Conservation (phyloP, 2,888 invertebrate genomes). For the Calameuta filiformis region DNA sequence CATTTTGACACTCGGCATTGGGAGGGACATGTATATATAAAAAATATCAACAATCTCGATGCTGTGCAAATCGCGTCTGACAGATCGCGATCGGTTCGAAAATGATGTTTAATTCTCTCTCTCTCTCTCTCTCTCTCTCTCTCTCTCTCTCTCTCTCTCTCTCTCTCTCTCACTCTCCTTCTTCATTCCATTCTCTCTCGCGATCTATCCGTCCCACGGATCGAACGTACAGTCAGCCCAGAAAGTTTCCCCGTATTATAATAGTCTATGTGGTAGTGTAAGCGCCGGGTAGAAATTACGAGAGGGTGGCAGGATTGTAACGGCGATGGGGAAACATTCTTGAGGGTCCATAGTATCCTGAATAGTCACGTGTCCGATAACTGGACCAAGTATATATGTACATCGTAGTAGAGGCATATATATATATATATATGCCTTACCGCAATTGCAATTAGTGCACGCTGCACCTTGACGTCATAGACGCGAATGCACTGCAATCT, state of each 20-base stretch:
- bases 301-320: neutral
- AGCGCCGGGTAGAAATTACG: neutral
- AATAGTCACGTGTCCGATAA: neutral
- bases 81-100: slow-evolving; percentile 18
- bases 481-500: slow-evolving; percentile 5
- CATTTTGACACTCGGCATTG: neutral
- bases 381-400: neutral
- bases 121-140: slow-evolving; percentile 14
- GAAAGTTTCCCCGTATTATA: neutral
- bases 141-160: slow-evolving; percentile 13
- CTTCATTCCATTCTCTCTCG: neutral
- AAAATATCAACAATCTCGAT: slow-evolving; percentile 58
- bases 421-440: neutral
- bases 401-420: slow-evolving; percentile 21
- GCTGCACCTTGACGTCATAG: neutral
- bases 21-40: slow-evolving; percentile 36
- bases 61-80: slow-evolving; percentile 35
- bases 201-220: slow-evolving; percentile 3
- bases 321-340: neutral
- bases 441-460: neutral
- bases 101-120: slow-evolving; percentile 8
- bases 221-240: neutral
- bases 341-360: neutral
- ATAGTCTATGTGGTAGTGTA: neutral
- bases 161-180: slow-evolving; percentile 11